Base-by-base conservation (phyloP, 2,113 vertebrate species). In the Takifugu flavidus region DNA sequence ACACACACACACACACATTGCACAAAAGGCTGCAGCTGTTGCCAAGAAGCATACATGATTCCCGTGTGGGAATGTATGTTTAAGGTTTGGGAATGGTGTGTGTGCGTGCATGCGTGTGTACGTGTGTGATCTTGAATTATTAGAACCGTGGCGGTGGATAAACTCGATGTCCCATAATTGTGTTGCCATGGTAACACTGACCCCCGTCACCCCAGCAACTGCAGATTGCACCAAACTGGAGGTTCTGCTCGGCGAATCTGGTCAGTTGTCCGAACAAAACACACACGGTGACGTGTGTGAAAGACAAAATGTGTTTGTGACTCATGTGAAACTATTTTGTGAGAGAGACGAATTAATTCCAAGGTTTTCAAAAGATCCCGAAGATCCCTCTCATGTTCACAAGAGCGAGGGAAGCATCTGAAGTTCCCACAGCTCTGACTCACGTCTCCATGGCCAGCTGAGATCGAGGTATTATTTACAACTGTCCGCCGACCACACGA, bases 21-120 rank as follows among this genome's bases (percentile, higher is more conserved):
- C 12, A 82, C 62, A 86, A 76, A 75, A 34, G n/a, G 4, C 55
- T 71, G 65, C 81, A 77, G 81, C 79, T 85, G 72, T 59, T 74
- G 74, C 67, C 70, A 74, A 74, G 62, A 69, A 54, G 58, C 26
- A 26, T 55, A 58, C 50, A 45, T 58, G 67, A 56, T 49, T 53
- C 49, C 59, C 62, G 55, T 51, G 53, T 59, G 68, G 52, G 62
- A 62, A 66, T 57, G 59, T 67, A 64, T 74, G 49, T 34, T 44
- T 49, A 47, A 62, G 45, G 54, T 65, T 70, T 46, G 13, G 46
- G 31, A 12, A 72, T 55, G 42, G 65, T n/a, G 53, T 20, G 26
- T 28, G 11, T 51, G 61, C 72, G 46, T 25, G 14, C 25, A 6
- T 28, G 60, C 27, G 27, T 46, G 51, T 47, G 45, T 15, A 12